Percentiles rank a stretch among this genome's conserved stretches.
These are phyloP conservation scores for Trichogramma pretiosum DNA, from an alignment of 1,140 invertebrate species.

Conservation along the genomic window DNA sequence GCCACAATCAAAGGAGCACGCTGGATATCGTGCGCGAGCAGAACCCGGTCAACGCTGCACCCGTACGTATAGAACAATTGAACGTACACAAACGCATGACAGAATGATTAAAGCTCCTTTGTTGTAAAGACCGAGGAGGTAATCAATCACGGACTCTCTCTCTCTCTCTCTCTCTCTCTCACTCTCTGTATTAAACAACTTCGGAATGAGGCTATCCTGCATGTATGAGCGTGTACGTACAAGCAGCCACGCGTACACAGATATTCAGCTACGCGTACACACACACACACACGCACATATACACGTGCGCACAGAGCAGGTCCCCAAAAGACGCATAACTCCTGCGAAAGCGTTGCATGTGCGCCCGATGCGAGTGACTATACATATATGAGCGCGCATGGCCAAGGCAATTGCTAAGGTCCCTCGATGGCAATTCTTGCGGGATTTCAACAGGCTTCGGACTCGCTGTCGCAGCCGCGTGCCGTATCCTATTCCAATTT, in stretches of 20 bases:
- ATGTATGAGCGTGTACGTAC: too few relatives aligned
- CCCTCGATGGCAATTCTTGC: neutral
- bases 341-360: slow-evolving; percentile 2
- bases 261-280: too few relatives aligned
- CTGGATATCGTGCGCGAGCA: neutral
- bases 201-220: too few relatives aligned
- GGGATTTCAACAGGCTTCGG: slow-evolving; percentile 7
- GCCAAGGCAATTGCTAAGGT: slow-evolving; percentile 1
- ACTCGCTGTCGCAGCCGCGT: neutral
- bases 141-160: slow-evolving; percentile 20
- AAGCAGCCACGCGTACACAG: too few relatives aligned
- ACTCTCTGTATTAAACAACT: too few relatives aligned
- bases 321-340: slow-evolving; percentile 35
- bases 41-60: too few relatives aligned
- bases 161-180: neutral
- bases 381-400: too few relatives aligned
- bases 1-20: neutral
- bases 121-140: slow-evolving; percentile 2
- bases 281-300: too few relatives aligned
- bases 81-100: too few relatives aligned
- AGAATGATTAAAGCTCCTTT: slow-evolving; percentile 8
- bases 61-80: slow-evolving; percentile 11
- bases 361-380: too few relatives aligned
- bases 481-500: too few relatives aligned
- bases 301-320: too few relatives aligned